Evolutionary conservation across 2,797 vertebrate genomes (phyloP), one percentile per base, ranked within the genome.

Genomic region (Enteromius anoplus): DNA sequence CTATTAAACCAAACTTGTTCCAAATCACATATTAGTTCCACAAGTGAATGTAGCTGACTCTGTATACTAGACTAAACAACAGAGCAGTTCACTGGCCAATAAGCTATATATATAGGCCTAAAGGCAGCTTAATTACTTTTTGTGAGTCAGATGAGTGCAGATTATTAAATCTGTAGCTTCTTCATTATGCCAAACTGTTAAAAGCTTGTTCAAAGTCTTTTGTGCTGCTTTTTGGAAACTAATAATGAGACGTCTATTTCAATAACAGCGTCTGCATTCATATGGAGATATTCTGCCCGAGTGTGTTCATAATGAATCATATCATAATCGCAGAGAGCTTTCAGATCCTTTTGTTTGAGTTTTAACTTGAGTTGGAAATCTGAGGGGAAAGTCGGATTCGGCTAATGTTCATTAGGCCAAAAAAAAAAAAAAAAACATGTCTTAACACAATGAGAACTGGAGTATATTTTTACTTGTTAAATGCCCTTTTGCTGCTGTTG

Each of bases 201-300:
- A 75, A 75, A 40, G 72, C 32, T 15, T 75, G 53, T 40, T 53
- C 8, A 79, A 68, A 40, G 6, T 53, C 65, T 23, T 42, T 69
- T 53, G 14, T 23, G 11, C 64, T 73, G 71, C 72, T 55, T 14
- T 53, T 69, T 47, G 14, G 14, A 40, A 19, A 5, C 2, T 0
- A 79, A 68, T 79, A 79, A 80, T 51, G 26, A 65, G 32, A 51
- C 0, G 7, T 78, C 14, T 5, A 23, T 32, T 49, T 65, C 23
- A 65, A 34, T 55, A n/a, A 23, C 1, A 23, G 11, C 6, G 5
- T 37, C 64, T 37, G 64, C 8, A 66, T 66, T 66, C 19, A 37
- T 37, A 14, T n/a, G 49, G 19, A 75, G 19, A 55, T 51, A 21
- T 37, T 55, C 72, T n/a, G 19, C 32, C 51, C 19, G 0, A 2